Conservation (phyloP, 2,888 invertebrate genomes). For the Atethmia centrago region DNA sequence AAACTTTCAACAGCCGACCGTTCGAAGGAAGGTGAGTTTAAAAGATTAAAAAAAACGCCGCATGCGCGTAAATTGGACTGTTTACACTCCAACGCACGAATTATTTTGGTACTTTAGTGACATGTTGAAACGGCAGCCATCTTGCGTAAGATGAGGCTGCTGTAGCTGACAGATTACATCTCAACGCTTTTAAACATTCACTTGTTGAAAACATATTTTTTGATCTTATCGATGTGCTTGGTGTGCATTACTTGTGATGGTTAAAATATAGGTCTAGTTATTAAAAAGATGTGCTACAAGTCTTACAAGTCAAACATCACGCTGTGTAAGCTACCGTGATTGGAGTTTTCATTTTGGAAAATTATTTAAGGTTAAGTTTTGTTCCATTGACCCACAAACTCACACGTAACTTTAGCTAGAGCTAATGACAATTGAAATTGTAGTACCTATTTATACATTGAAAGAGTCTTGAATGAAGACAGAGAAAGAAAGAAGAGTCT, state of each 20-base stretch:
- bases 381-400: neutral
- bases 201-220: constrained; percentile 48
- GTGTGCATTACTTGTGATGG: constrained; percentile 60
- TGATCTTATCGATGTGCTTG: constrained; percentile 30
- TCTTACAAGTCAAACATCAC: neutral
- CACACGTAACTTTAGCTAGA: neutral
- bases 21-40: constrained; percentile 79
- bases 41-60: constrained; percentile 67
- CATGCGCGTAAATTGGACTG: constrained; percentile 80
- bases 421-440: no score
- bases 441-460: neutral
- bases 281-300: constrained; percentile 3
- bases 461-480: no score
- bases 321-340: neutral
- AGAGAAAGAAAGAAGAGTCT: no score
- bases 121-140: constrained; percentile 81
- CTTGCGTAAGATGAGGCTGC: constrained; percentile 78
- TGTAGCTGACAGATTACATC: constrained; percentile 77
- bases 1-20: constrained; percentile 75
- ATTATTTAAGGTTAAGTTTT: neutral
- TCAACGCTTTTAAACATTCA: constrained; percentile 69
- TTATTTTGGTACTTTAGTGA: constrained; percentile 85
- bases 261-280: constrained; percentile 43
- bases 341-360: neutral
- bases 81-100: constrained; percentile 80